Conservation (phyloP, 2,797 vertebrate species). For the Xenops minutus region DNA sequence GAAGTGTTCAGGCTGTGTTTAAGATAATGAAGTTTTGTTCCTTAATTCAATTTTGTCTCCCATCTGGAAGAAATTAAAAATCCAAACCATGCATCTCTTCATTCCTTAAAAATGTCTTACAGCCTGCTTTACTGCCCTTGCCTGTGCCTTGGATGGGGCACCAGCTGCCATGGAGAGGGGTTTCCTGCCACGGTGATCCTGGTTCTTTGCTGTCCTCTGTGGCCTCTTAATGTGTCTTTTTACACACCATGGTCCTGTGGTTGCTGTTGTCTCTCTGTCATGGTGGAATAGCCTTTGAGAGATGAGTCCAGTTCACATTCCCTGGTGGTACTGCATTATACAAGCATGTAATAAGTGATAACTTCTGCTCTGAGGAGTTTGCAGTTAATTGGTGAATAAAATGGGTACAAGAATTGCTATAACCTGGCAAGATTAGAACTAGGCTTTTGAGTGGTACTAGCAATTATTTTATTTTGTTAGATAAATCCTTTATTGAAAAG, state of each 20-base stretch:
- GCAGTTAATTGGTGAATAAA: too few species aligned
- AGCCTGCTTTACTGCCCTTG: neutral
- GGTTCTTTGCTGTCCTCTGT: neutral
- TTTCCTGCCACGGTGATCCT: accelerated
- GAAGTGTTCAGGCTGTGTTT: neutral
- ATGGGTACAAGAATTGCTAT: neutral
- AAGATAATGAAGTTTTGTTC: slow-evolving; percentile 7
- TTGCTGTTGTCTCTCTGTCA: too few species aligned
- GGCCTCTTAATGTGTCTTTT: neutral
- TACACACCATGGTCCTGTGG: accelerated
- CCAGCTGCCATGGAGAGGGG: neutral
- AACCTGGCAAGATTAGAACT: too few species aligned
- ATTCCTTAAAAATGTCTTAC: neutral
- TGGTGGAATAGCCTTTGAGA: neutral
- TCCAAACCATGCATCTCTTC: neutral
- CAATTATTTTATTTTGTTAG: neutral
- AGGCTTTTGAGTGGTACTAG: neutral
- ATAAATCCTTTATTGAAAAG: neutral
- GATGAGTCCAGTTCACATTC: accelerated
- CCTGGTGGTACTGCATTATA: accelerated
- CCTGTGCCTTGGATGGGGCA: neutral
- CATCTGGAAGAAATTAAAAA: slow-evolving; percentile 43
- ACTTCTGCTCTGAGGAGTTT: neutral
- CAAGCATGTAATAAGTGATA: accelerated
- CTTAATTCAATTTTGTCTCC: neutral